Percentiles rank a stretch among this genome's conserved stretches.
These are phyloP conservation scores for Scaptomyza flava DNA, from an alignment of 2,888 invertebrate species.

Conservation along the genomic window DNA sequence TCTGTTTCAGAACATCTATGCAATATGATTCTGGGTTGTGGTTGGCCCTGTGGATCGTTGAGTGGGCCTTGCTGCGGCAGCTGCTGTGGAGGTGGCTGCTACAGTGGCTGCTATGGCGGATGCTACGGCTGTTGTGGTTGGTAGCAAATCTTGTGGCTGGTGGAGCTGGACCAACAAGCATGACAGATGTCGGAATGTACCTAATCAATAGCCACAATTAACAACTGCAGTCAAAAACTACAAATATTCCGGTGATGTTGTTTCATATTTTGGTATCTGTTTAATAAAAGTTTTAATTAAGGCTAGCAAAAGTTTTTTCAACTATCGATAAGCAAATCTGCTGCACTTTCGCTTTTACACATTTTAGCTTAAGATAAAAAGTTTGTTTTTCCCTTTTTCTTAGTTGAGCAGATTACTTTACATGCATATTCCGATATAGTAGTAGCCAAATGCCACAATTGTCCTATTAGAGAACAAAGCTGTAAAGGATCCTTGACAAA, in stretches of 20 bases:
- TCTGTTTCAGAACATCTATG: background rate
- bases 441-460: background rate
- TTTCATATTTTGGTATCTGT: background rate
- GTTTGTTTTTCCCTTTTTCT: no score
- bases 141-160: background rate
- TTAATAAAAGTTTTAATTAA: background rate
- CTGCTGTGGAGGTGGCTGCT: conserved; percentile 12
- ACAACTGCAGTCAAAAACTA: background rate
- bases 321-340: no score
- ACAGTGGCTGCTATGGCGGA: background rate
- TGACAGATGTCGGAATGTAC: background rate
- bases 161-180: background rate
- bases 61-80: conserved; percentile 55
- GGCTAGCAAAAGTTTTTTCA: no score
- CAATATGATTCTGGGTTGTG: conserved; percentile 52
- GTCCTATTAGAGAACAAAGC: background rate
- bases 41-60: conserved; percentile 54
- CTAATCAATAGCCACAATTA: background rate
- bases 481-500: background rate
- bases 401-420: no score
- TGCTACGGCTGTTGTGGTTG: background rate
- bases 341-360: no score
- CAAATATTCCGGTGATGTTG: background rate
- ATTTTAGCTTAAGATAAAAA: no score
- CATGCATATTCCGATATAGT: no score